These are phyloP conservation scores for Sphaerophoria taeniata DNA, from an alignment of 2,888 invertebrate species.

Conservation along the genomic window DNA sequence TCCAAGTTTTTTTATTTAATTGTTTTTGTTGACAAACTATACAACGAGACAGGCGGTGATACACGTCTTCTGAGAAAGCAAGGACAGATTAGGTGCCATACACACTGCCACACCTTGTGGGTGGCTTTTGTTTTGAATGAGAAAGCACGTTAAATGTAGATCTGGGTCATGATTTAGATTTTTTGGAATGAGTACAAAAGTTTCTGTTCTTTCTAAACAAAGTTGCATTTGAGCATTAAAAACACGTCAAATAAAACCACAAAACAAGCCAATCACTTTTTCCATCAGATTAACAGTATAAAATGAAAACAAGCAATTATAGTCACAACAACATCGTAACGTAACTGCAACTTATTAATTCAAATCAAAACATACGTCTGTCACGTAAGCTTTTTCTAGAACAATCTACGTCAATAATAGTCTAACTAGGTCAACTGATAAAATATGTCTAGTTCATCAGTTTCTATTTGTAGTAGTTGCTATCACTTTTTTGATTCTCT, in stretches of 20 bases:
- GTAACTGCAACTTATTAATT: neutral
- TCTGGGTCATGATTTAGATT: constrained; percentile 45
- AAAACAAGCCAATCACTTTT: no score
- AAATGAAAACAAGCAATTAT: constrained; percentile 16
- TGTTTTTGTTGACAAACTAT: constrained; percentile 7
- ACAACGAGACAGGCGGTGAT: constrained; percentile 4
- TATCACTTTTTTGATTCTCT: no score
- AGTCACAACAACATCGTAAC: constrained; percentile 12
- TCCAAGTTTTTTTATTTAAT: constrained; percentile 19
- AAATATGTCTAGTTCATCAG: constrained; percentile 14
- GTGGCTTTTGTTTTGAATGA: constrained; percentile 7
- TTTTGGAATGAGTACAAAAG: constrained; percentile 13
- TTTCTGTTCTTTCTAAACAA: neutral
- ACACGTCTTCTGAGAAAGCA: constrained; percentile 19
- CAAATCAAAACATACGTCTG: constrained; percentile 7
- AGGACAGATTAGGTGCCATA: constrained; percentile 25
- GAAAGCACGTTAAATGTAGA: neutral
- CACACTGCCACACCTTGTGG: constrained; percentile 8
- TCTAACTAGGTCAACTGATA: constrained; percentile 50
- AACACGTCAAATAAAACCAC: no score
- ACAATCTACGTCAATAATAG: constrained; percentile 23
- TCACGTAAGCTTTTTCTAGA: constrained; percentile 22
- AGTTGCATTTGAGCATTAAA: neutral
- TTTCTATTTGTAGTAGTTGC: neutral
- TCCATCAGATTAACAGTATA: neutral